Evolutionary conservation across 2,113 vertebrate species (phyloP).

Genomic region (Paramisgurnus dabryanus): DNA sequence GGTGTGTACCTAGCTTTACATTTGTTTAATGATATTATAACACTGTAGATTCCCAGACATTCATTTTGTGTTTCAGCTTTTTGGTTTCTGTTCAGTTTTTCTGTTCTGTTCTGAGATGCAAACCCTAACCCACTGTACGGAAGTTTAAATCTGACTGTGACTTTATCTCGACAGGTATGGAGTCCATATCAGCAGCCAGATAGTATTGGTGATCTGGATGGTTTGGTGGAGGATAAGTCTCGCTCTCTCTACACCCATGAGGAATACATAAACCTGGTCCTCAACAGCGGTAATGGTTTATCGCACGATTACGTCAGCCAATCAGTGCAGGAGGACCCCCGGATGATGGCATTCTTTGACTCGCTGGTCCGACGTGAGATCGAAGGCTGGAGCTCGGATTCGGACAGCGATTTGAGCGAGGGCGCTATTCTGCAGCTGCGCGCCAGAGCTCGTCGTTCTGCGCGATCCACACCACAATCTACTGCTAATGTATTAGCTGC

Average conservation of each 20-base stretch:
- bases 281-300: conserved; percentile 95
- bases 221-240: conserved; percentile 90
- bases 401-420: conserved; percentile 91
- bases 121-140: neutral
- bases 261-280: conserved; percentile 96
- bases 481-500: neutral
- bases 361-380: conserved; percentile 96
- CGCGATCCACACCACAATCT: conserved; percentile 5
- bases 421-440: conserved; percentile 95
- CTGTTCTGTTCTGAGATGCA: neutral
- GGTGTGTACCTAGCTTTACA: too few species aligned
- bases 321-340: conserved; percentile 94
- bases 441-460: conserved; percentile 80
- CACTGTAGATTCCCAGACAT: too few species aligned
- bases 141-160: neutral
- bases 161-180: conserved; percentile 81
- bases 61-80: too few species aligned
- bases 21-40: too few species aligned
- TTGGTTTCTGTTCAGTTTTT: neutral
- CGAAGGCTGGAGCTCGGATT: conserved; percentile 97
- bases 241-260: conserved; percentile 97
- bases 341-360: conserved; percentile 99
- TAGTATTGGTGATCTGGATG: conserved; percentile 91
- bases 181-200: conserved; percentile 96
- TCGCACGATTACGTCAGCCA: conserved; percentile 98